Evolutionary conservation across 1,140 invertebrate genomes (phyloP).

Genomic region (Drosophila teissieri): DNA sequence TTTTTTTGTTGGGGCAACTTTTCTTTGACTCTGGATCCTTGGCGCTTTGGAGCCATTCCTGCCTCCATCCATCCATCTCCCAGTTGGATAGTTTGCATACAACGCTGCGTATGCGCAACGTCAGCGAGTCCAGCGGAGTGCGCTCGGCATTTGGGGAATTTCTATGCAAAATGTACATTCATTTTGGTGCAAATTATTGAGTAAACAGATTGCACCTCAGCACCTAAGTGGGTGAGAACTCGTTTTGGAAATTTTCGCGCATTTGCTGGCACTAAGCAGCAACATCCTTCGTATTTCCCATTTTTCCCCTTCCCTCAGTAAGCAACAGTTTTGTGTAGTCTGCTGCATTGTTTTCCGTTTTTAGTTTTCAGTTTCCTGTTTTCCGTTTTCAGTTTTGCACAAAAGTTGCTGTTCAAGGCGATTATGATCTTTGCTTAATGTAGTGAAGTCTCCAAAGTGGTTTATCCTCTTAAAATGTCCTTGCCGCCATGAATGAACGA

Average conservation of each 20-base stretch:
- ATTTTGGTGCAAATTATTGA: conserved; percentile 67
- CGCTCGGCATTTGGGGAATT: conserved; percentile 48
- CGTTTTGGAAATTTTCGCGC: conserved; percentile 49
- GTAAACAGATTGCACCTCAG: conserved; percentile 64
- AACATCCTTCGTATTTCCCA: not conserved
- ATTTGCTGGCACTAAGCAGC: conserved; percentile 26
- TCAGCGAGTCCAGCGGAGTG: conserved; percentile 49
- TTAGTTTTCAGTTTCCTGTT: conserved; percentile 26
- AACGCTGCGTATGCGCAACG: conserved; percentile 50
- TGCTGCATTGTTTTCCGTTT: conserved; percentile 29
- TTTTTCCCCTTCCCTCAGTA: not conserved
- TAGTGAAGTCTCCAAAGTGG: conserved; percentile 25
- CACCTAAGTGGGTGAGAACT: conserved; percentile 38
- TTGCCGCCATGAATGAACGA: conserved; percentile 33
- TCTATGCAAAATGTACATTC: conserved; percentile 57
- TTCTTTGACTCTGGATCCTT: conserved; percentile 32
- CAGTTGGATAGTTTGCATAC: conserved; percentile 39
- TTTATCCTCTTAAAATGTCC: conserved; percentile 43
- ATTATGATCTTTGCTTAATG: conserved; percentile 55
- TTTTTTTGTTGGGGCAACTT: conserved; percentile 54
- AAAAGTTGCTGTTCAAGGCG: conserved; percentile 30
- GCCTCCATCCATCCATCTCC: conserved; percentile 28
- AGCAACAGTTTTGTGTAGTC: conserved; percentile 37
- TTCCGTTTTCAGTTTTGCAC: conserved; percentile 18
- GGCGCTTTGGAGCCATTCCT: not conserved